Percentiles rank a stretch among this genome's conserved stretches.
phyloP scores from a whole-genome alignment of 2,888 invertebrate species.

The Caenorhabditis auriculariae region DNA sequence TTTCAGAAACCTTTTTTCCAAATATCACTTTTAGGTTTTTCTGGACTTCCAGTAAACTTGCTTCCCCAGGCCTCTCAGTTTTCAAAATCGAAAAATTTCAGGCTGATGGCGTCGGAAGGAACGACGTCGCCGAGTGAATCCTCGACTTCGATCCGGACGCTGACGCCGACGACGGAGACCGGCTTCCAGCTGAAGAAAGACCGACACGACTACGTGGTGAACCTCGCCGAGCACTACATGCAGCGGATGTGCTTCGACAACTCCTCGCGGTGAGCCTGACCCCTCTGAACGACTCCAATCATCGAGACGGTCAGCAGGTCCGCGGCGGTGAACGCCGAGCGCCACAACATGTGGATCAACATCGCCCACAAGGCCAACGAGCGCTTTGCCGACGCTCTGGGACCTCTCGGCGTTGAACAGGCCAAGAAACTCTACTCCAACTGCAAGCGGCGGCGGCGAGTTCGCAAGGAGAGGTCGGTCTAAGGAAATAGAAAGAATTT shows the following conservation, averaged over 20 bases:
- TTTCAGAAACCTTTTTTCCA: no score
- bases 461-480: no score
- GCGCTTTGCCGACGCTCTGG: conserved; percentile 10
- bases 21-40: no score
- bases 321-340: conserved; percentile 16
- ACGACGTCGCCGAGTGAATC: neutral
- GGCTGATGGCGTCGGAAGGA: neutral
- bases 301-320: conserved; percentile 8
- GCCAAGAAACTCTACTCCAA: conserved; percentile 37
- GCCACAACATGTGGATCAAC: conserved; percentile 28
- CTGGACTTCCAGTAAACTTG: no score
- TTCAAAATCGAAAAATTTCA: neutral
- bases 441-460: conserved; percentile 22
- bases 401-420: conserved; percentile 17
- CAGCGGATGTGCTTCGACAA: conserved; percentile 28
- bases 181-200: conserved; percentile 19
- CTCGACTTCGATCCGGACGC: neutral
- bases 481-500: no score
- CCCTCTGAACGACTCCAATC: neutral
- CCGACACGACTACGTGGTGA: conserved; percentile 26
- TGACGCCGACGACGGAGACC: neutral
- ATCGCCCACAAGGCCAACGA: conserved; percentile 21
- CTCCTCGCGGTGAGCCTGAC: conserved; percentile 8
- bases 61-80: neutral
- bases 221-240: conserved; percentile 22